Percentiles rank a stretch among this genome's conserved stretches.
Conservation (phyloP, 2,113 vertebrate genomes). For the Equus przewalskii region DNA sequence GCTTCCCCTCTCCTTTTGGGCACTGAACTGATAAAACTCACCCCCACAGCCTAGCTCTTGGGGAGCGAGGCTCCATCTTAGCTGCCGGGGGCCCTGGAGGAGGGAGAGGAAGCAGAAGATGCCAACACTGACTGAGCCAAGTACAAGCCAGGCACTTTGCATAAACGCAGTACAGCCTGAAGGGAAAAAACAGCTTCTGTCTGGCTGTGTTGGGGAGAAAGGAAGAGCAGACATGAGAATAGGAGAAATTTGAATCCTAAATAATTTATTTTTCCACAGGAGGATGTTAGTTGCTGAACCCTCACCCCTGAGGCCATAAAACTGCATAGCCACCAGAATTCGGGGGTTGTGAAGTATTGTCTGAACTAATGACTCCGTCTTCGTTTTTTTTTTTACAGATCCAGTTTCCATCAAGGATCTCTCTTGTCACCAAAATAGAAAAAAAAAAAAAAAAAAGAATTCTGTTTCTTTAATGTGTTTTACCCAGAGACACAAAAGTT, state of each 20-base stretch:
- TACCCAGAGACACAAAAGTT: background rate
- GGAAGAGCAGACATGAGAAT: background rate
- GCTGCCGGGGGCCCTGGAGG: accelerated
- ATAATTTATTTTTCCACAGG: background rate
- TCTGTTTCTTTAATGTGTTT: slow-evolving; percentile 39
- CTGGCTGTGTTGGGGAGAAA: background rate
- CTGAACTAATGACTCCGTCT: background rate
- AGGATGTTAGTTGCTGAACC: background rate
- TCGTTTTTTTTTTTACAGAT: slow-evolving; percentile 78
- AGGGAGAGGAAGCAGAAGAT: background rate
- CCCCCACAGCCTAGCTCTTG: too few species aligned
- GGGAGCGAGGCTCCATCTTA: background rate
- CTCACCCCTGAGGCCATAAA: background rate
- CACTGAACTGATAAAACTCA: background rate
- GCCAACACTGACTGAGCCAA: accelerated
- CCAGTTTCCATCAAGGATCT: slow-evolving; percentile 77
- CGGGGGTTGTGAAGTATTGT: accelerated
- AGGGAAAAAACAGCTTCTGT: background rate
- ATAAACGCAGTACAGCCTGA: accelerated
- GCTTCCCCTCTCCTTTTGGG: background rate
- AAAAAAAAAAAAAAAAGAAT: background rate
- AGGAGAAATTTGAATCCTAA: background rate
- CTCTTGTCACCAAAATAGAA: slow-evolving; percentile 74
- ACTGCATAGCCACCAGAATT: background rate
- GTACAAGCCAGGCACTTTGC: background rate